Evolutionary conservation across 2,888 invertebrate genomes (phyloP).

Genomic region (Alloscopus bannaensis): DNA sequence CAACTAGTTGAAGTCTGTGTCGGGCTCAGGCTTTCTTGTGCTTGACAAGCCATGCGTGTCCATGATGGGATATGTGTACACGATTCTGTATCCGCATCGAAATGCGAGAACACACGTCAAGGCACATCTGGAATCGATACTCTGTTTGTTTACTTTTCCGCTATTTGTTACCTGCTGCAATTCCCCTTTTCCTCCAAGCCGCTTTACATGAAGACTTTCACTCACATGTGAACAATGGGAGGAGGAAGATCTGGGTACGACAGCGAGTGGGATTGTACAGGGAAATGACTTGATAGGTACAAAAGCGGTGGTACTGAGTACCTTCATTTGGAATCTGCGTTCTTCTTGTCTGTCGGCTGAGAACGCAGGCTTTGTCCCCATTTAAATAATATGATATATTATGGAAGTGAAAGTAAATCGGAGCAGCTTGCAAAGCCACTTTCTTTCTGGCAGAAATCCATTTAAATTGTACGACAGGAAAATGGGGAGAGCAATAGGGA

Average conservation of each 20-base stretch:
- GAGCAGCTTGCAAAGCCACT: no score
- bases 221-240: neutral
- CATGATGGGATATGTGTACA: no score
- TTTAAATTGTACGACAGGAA: neutral
- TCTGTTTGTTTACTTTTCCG: conserved; percentile 9
- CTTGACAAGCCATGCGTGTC: neutral
- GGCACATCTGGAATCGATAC: conserved; percentile 8
- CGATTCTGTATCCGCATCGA: neutral
- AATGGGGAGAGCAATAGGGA: neutral
- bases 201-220: neutral
- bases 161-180: conserved; percentile 14
- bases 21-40: neutral
- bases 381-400: no score
- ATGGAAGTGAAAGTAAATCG: no score
- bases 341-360: no score
- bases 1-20: no score
- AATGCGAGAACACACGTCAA: neutral
- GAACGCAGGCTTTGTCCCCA: no score
- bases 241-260: neutral
- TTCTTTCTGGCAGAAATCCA: no score
- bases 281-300: no score
- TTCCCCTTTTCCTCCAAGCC: neutral
- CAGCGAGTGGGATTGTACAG: no score
- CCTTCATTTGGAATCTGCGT: no score
- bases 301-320: no score